Evolutionary conservation across 2,113 vertebrate species (phyloP), one percentile per base, ranked within the genome.

Genomic region (Salvelinus fontinalis): DNA sequence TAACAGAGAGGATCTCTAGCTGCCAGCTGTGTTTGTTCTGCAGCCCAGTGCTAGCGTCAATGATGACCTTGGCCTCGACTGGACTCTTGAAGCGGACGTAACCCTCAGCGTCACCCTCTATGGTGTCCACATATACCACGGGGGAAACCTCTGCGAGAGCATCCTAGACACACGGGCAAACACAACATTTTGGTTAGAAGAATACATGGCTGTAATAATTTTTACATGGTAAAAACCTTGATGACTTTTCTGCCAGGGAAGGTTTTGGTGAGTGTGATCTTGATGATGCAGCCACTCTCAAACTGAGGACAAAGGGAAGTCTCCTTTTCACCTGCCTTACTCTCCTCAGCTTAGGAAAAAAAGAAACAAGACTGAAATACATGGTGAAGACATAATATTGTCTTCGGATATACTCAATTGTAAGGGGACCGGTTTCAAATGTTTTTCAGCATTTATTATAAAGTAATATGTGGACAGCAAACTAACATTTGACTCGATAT

Each of bases 91-190:
- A 96, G 8, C 97, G 95, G 66, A 95, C 89, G 3, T 97, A 93
- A 29, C 97, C 97, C 48, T 99, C 98, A 0, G 93, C 91, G 73
- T 99, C 98, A 75, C 97, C 97, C 29, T 98, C 95, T 64, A 97
- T 78, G 85, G 96, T 90, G 85, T 99, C 98, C 18, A 99, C 90
- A 29, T 99, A 99, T 4, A 94, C 95, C 75, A 97, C 97, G 14
- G 94, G 89, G 24, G 96, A 94, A 48, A 97, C 74, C 75, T 89
- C 88, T 34, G 92, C 86, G 86, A 99, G 83, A 12, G 88, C 85
- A 34, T 97, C 95, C 97, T 99, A 70, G 29, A 54, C 12, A 80
- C 0, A 44, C 60, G 67, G 62, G 73, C 27, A 8, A 7, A 44
- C 39, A 60, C 3, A 68, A 18, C n/a, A 39, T 29, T n/a, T 16